These are phyloP conservation scores for Umimayanthus kanabou DNA, from an alignment of 92 coral and sea anemone species.

Conservation along the genomic window DNA sequence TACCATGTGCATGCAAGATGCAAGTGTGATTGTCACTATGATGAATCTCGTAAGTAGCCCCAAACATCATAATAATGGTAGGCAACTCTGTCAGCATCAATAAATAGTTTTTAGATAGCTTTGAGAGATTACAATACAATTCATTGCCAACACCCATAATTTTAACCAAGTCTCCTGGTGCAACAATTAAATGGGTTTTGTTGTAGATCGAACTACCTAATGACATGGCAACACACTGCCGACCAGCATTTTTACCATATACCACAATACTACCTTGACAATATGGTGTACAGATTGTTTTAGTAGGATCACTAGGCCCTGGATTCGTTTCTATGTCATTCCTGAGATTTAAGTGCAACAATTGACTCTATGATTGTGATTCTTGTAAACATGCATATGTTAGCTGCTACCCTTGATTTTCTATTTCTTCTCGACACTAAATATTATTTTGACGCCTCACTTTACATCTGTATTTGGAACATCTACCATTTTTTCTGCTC, in stretches of 20 bases:
- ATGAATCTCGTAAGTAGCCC: no score
- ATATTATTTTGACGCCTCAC: background rate
- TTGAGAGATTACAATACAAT: no score
- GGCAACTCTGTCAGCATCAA: no score
- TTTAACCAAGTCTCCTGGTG: no score
- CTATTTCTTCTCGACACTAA: no score
- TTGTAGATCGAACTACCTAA: no score
- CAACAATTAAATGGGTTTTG: no score
- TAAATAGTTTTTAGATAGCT: no score
- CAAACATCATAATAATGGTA: no score
- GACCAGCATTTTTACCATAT: background rate
- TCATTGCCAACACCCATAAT: no score
- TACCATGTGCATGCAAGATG: no score
- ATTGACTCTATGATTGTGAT: background rate
- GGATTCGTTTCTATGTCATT: background rate
- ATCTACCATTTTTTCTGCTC: background rate
- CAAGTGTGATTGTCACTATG: no score
- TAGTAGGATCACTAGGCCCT: background rate
- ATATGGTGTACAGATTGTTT: background rate
- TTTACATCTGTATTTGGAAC: background rate
- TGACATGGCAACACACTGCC: background rate
- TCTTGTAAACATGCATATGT: background rate
- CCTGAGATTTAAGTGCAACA: background rate
- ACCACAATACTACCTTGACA: background rate
- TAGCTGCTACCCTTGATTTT: background rate